Evolutionary conservation across 2,888 invertebrate species (phyloP).

Genomic region (Bursaphelenchus okinawaensis): DNA sequence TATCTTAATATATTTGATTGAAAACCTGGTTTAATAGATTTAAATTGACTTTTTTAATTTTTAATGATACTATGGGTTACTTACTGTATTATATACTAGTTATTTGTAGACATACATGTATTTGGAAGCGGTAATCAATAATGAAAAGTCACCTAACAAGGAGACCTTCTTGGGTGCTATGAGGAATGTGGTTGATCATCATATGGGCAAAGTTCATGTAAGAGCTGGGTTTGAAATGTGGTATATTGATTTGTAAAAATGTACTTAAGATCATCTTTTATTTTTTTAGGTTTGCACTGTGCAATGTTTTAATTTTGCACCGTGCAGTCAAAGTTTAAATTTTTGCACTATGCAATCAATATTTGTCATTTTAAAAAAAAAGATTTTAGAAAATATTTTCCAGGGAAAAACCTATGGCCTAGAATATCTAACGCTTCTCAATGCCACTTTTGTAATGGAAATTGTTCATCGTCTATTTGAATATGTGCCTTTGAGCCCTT

Average conservation of each 20-base stretch:
- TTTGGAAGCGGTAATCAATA: conserved; percentile 54
- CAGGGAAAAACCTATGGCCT: conserved; percentile 69
- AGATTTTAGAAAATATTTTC: too few species aligned
- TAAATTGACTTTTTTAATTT: background rate
- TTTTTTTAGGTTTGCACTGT: too few species aligned
- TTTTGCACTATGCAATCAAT: too few species aligned
- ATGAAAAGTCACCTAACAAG: conserved; percentile 28
- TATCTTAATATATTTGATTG: background rate
- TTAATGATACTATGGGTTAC: background rate
- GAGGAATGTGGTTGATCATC: conserved; percentile 24
- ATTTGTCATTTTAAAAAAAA: too few species aligned
- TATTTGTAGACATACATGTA: conserved; percentile 9
- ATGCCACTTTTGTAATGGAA: conserved; percentile 76
- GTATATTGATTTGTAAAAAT: too few species aligned
- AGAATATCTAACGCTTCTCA: conserved; percentile 70
- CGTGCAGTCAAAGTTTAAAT: background rate
- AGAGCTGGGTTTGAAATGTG: too few species aligned
- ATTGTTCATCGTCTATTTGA: conserved; percentile 35
- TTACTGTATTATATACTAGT: background rate
- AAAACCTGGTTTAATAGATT: background rate
- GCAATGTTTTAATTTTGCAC: too few species aligned
- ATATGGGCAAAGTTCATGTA: conserved; percentile 30
- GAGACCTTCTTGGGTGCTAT: conserved; percentile 52
- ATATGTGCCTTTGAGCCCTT: conserved; percentile 62
- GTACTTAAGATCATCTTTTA: too few species aligned